Percentiles rank a stretch among this genome's conserved stretches.
Evolutionary conservation across 2,888 invertebrate genomes (phyloP).

Genomic region (Dynastes hyllus): DNA sequence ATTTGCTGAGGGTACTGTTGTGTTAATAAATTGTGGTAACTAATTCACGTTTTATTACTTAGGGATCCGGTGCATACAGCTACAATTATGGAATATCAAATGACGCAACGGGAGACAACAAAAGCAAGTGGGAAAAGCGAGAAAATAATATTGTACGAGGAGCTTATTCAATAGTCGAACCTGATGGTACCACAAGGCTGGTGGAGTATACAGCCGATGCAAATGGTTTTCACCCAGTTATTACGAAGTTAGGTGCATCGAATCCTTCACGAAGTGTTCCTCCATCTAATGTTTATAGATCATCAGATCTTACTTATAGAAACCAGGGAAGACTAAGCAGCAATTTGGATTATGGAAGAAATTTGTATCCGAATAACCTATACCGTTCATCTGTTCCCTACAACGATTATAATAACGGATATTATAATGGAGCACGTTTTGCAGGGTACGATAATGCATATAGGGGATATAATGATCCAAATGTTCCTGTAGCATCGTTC

Average conservation of each 20-base stretch:
- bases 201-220: slow-evolving; percentile 68
- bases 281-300: background rate
- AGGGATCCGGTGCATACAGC: slow-evolving; percentile 57
- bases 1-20: no score
- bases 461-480: slow-evolving; percentile 18
- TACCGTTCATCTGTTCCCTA: slow-evolving; percentile 15
- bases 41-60: no score
- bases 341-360: slow-evolving; percentile 12
- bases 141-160: slow-evolving; percentile 67
- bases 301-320: background rate
- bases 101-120: slow-evolving; percentile 67
- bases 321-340: background rate
- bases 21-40: no score
- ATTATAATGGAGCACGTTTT: slow-evolving; percentile 15
- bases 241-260: slow-evolving; percentile 64
- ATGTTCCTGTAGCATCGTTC: slow-evolving; percentile 23
- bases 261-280: slow-evolving; percentile 1
- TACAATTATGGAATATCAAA: slow-evolving; percentile 67
- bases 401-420: slow-evolving; percentile 22
- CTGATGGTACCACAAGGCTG: slow-evolving; percentile 67
- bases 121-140: slow-evolving; percentile 67
- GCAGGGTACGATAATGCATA: slow-evolving; percentile 34
- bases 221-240: slow-evolving; percentile 63
- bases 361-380: slow-evolving; percentile 21
- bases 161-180: slow-evolving; percentile 66